Evolutionary conservation across 2,888 invertebrate genomes (phyloP).

Genomic region (Endotricha flammealis): DNA sequence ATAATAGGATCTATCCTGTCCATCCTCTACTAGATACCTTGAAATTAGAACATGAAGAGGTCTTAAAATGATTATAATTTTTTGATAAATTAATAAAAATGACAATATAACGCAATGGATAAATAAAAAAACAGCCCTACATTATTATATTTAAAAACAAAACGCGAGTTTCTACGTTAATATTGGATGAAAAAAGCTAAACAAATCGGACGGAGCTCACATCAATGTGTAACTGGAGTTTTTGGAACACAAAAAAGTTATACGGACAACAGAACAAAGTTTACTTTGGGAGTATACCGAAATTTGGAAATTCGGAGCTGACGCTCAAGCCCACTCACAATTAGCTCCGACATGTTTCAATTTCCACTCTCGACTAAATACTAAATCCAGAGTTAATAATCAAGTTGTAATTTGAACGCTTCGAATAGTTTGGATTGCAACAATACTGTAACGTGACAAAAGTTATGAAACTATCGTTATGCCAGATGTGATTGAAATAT

Average conservation of each 20-base stretch:
- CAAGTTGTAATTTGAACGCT: conserved; percentile 32
- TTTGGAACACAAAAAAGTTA: conserved; percentile 27
- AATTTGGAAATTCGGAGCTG: conserved; percentile 38
- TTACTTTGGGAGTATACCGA: conserved; percentile 24
- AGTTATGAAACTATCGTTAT: conserved; percentile 4
- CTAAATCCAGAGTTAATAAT: conserved; percentile 50
- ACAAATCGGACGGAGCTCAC: conserved; percentile 6
- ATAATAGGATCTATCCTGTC: too few relatives aligned
- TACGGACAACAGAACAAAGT: conserved; percentile 25
- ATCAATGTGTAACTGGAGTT: conserved; percentile 20
- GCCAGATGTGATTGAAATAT: neutral
- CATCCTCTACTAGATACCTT: too few relatives aligned
- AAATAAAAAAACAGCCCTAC: too few relatives aligned
- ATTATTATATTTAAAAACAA: neutral
- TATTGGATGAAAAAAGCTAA: neutral
- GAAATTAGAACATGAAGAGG: too few relatives aligned
- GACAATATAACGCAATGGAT: too few relatives aligned
- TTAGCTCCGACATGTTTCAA: conserved; percentile 70
- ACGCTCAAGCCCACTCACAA: conserved; percentile 49
- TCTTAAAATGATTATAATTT: too few relatives aligned
- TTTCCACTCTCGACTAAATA: conserved; percentile 53
- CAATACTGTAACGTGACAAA: conserved; percentile 11
- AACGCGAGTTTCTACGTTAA: neutral
- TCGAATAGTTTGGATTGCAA: conserved; percentile 32
- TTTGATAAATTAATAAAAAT: too few relatives aligned